Conservation (phyloP, 1,140 invertebrate species). For the Octopus sinensis region DNA sequence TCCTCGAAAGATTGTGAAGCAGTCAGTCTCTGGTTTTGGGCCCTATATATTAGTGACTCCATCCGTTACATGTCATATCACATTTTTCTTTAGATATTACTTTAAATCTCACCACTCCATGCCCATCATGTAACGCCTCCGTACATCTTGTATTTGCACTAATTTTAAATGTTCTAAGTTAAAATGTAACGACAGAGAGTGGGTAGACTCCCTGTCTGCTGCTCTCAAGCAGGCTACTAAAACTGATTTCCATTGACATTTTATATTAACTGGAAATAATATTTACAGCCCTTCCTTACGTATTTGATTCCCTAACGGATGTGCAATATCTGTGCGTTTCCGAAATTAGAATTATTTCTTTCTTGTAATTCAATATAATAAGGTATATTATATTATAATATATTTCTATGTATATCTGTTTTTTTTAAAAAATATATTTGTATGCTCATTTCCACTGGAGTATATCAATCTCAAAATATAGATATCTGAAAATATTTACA, state of each 20-base stretch:
- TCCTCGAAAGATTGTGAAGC: not conserved
- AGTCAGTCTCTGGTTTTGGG: not conserved
- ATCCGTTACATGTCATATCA: not conserved
- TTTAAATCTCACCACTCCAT: not conserved
- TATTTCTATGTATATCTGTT: not conserved
- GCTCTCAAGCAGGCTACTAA: not conserved
- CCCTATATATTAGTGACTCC: not conserved
- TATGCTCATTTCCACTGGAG: not conserved
- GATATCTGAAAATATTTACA: not conserved
- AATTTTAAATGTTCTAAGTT: not conserved
- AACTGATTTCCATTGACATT: too few species aligned
- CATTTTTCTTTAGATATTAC: constrained; percentile 1
- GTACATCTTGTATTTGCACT: not conserved
- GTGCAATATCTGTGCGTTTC: too few species aligned
- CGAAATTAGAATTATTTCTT: too few species aligned
- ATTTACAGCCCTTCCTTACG: too few species aligned
- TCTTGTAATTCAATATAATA: too few species aligned
- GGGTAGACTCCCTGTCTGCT: not conserved
- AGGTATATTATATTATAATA: not conserved
- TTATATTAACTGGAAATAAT: too few species aligned
- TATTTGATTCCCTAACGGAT: too few species aligned
- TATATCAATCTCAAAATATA: not conserved
- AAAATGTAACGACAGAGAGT: not conserved
- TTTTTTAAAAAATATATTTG: not conserved
- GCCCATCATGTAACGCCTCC: not conserved